These are phyloP conservation scores for Hippoglossus stenolepis DNA, from an alignment of 2,113 vertebrate species.

Conservation along the genomic window DNA sequence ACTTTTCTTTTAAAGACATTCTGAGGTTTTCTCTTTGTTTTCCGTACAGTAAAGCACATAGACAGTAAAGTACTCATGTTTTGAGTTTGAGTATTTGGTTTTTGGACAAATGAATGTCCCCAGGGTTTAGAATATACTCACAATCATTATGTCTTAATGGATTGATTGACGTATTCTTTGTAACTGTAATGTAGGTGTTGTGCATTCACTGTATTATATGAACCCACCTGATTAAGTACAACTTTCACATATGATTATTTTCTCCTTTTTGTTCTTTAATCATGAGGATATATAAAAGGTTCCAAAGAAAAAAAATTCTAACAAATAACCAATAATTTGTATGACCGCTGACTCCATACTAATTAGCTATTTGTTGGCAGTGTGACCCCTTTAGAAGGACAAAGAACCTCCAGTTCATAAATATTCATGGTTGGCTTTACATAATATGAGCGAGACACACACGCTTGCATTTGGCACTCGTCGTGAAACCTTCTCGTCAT, in stretches of 20 bases:
- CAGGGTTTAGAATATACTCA: not conserved
- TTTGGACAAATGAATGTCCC: too few species aligned
- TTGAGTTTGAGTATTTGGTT: too few species aligned
- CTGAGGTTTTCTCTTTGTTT: not conserved
- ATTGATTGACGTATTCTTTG: not conserved
- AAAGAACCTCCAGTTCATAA: conserved; percentile 34
- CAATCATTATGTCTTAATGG: not conserved
- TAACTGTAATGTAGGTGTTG: not conserved
- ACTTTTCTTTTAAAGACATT: not conserved
- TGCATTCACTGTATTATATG: not conserved
- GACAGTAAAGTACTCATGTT: too few species aligned
- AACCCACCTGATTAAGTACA: not conserved
- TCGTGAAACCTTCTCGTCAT: conserved; percentile 25
- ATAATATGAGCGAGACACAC: not conserved
- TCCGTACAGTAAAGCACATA: not conserved
- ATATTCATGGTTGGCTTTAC: conserved; percentile 30
- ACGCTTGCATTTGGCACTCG: conserved; percentile 2
- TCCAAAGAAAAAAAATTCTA: too few species aligned
- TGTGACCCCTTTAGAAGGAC: conserved; percentile 5
- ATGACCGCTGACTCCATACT: not conserved
- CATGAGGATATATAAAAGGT: too few species aligned
- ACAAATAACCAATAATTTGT: not conserved
- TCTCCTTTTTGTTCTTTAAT: not conserved
- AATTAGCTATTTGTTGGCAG: conserved; percentile 11
- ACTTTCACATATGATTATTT: not conserved